phyloP scores from a whole-genome alignment of 2,113 vertebrate genomes.

The Sinocyclocheilus maitianheensis region DNA sequence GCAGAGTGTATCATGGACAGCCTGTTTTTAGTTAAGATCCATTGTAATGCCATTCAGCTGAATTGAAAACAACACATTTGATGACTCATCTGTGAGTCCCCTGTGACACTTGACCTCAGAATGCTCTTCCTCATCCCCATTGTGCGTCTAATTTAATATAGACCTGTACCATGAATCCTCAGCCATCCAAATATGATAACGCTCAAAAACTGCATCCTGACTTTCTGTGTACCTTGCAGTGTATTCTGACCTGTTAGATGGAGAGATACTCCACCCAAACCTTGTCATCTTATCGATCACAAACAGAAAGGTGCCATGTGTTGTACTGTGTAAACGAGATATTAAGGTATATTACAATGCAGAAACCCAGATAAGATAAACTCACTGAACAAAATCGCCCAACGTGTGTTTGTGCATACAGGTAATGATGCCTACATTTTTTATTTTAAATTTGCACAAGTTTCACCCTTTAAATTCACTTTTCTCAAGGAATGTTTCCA shows the following conservation, averaged over 20 bases:
- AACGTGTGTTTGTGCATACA: not conserved
- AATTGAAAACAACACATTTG: not conserved
- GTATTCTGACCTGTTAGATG: not conserved
- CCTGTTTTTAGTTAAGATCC: not conserved
- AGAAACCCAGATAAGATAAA: not conserved
- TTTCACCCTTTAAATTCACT: not conserved
- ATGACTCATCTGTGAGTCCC: not conserved
- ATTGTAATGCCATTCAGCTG: not conserved
- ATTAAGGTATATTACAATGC: not conserved
- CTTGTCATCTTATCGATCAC: too few relatives aligned
- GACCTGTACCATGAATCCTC: not conserved
- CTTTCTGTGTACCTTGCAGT: not conserved
- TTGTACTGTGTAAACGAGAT: not conserved
- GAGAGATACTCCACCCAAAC: too few relatives aligned
- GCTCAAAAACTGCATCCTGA: not conserved
- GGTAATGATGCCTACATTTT: not conserved
- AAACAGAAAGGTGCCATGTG: not conserved
- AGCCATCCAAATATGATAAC: not conserved
- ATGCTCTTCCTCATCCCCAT: not conserved
- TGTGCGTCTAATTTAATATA: not conserved
- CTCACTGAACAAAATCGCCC: not conserved
- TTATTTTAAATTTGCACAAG: too few relatives aligned
- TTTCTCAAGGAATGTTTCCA: too few relatives aligned
- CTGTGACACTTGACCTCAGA: not conserved
- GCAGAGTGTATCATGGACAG: not conserved